Conservation (phyloP, 2,888 invertebrate genomes). For the Orchesellides sinensis region DNA sequence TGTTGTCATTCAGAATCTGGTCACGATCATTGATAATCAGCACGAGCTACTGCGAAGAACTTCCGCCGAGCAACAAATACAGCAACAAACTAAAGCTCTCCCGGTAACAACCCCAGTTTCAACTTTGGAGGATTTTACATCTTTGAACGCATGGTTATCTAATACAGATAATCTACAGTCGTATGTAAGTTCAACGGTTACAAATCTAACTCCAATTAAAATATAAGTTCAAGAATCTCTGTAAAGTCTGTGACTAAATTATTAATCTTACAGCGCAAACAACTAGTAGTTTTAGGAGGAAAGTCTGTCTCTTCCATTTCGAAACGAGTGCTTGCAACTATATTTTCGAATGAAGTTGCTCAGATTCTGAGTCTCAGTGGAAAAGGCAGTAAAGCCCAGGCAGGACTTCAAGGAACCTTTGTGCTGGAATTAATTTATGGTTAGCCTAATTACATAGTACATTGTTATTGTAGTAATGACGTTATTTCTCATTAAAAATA, state of each 20-base stretch:
- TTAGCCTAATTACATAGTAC: not conserved
- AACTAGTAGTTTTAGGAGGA: not conserved
- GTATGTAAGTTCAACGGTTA: not conserved
- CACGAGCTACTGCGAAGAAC: not conserved
- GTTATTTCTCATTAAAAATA: not conserved
- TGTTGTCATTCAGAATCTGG: not conserved
- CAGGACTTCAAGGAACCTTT: not conserved
- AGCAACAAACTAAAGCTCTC: not conserved
- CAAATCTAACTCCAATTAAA: not conserved
- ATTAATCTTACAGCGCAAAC: not conserved
- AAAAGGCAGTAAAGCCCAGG: not conserved
- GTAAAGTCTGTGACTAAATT: not conserved
- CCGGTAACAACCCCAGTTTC: not conserved
- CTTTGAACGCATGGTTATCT: not conserved
- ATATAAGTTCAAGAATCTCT: not conserved
- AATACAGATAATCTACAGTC: not conserved
- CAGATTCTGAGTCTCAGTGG: constrained; percentile 5
- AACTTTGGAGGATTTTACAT: not conserved
- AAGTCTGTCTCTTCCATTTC: not conserved
- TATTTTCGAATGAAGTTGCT: not conserved
- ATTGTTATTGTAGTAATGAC: not conserved
- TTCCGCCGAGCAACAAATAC: not conserved
- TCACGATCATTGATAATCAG: constrained; percentile 5
- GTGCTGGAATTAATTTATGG: not conserved
- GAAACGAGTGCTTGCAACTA: not conserved